Conservation (phyloP, 2,797 vertebrate genomes). For the Pantherophis vulpinus region DNA sequence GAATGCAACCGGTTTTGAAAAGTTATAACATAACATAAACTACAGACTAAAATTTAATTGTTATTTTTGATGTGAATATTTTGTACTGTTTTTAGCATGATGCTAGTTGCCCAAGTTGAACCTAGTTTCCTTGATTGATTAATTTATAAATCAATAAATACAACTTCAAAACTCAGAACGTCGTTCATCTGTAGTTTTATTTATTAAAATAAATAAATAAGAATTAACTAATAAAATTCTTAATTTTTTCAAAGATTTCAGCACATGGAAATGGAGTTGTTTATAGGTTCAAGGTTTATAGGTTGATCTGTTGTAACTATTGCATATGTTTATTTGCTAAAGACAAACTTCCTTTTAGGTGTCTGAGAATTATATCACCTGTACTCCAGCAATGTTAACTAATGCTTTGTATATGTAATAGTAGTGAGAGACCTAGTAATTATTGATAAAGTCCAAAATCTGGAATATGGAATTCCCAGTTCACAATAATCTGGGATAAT, state of each 20-base stretch:
- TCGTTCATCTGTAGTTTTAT: neutral
- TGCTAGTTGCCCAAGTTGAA: neutral
- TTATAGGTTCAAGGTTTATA: neutral
- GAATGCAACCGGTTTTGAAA: neutral
- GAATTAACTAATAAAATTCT: neutral
- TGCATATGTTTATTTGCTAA: neutral
- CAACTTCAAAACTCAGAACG: neutral
- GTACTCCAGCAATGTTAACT: accelerated
- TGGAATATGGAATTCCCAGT: neutral
- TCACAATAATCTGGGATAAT: neutral
- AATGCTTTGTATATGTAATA: accelerated
- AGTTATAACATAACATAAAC: neutral
- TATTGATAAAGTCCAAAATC: neutral
- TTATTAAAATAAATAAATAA: neutral
- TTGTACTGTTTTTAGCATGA: neutral
- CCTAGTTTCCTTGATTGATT: neutral
- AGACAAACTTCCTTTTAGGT: neutral
- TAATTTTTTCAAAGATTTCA: neutral
- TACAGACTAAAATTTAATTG: neutral
- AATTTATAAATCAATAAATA: neutral
- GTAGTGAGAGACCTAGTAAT: neutral
- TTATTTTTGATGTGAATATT: neutral
- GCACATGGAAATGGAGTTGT: neutral
- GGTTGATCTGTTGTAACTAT: neutral
- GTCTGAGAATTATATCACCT: accelerated